Evolutionary conservation across 2,888 invertebrate genomes (phyloP).

Genomic region (Hipparchia semele): DNA sequence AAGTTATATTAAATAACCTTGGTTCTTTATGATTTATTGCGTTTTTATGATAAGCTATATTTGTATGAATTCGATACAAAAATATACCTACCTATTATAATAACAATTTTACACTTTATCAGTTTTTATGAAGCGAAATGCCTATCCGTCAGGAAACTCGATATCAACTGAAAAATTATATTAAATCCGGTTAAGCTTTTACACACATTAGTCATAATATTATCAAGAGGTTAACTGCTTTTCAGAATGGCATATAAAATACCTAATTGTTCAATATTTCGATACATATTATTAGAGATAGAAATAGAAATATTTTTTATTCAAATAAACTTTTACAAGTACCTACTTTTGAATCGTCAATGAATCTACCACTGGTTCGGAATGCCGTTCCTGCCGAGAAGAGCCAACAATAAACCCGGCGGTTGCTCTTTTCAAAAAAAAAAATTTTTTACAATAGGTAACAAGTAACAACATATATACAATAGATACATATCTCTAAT

Average conservation of each 20-base stretch:
- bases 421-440: no score
- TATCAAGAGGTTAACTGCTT: not conserved
- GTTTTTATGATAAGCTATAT: slow-evolving; percentile 25
- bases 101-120: not conserved
- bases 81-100: not conserved
- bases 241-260: not conserved
- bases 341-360: no score
- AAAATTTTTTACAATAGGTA: no score
- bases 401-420: no score
- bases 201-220: slow-evolving; percentile 7
- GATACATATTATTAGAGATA: no score
- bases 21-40: slow-evolving; percentile 31
- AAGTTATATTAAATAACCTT: slow-evolving; percentile 37
- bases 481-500: no score
- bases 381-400: no score
- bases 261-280: no score
- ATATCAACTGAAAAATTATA: slow-evolving; percentile 9
- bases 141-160: slow-evolving; percentile 16
- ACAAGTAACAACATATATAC: no score
- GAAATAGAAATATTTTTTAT: no score
- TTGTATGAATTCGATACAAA: slow-evolving; percentile 14
- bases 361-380: no score
- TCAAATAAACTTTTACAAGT: no score
- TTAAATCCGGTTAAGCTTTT: slow-evolving; percentile 14
- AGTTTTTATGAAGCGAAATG: slow-evolving; percentile 1